Evolutionary conservation across 2,888 invertebrate genomes (phyloP).

Genomic region (Lissonota sp.): DNA sequence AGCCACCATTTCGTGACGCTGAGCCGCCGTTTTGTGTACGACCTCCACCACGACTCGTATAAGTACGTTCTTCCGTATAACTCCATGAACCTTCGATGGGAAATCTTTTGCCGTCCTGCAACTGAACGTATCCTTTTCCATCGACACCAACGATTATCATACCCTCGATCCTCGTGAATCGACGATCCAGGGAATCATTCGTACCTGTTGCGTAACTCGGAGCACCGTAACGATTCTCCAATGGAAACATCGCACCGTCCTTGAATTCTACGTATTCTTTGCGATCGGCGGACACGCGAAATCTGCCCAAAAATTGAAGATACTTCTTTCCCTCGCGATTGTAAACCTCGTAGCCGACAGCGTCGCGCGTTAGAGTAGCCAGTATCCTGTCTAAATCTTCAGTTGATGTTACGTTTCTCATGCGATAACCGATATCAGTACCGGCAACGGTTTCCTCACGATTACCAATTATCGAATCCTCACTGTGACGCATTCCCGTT

Average conservation of each 20-base stretch:
- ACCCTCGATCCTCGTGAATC: conserved; percentile 72
- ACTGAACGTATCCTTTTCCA: conserved; percentile 73
- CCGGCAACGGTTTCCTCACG: conserved; percentile 73
- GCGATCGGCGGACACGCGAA: conserved; percentile 70
- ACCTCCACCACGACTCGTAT: conserved; percentile 66
- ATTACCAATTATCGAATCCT: conserved; percentile 71
- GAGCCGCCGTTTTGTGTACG: conserved; percentile 29
- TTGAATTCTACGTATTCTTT: conserved; percentile 77
- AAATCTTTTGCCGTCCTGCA: conserved; percentile 76
- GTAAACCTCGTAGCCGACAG: conserved; percentile 70
- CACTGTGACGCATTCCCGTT: conserved; percentile 54
- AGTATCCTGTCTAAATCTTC: conserved; percentile 74
- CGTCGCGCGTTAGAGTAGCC: conserved; percentile 69
- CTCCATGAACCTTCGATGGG: conserved; percentile 75
- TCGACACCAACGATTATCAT: conserved; percentile 73
- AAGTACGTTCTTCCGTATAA: conserved; percentile 72
- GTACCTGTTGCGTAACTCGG: conserved; percentile 64
- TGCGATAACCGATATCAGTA: conserved; percentile 69
- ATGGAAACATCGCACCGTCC: conserved; percentile 74
- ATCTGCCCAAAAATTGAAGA: conserved; percentile 75
- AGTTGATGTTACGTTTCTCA: conserved; percentile 71
- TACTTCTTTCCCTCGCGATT: conserved; percentile 72
- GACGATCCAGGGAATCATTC: conserved; percentile 56
- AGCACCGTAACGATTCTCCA: conserved; percentile 73
- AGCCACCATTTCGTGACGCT: not conserved